A percentile compares a stretch with the other conserved stretches of the same genome.
Evolutionary conservation across 2,797 vertebrate genomes (phyloP).

Genomic region (Eulemur coronatus): DNA sequence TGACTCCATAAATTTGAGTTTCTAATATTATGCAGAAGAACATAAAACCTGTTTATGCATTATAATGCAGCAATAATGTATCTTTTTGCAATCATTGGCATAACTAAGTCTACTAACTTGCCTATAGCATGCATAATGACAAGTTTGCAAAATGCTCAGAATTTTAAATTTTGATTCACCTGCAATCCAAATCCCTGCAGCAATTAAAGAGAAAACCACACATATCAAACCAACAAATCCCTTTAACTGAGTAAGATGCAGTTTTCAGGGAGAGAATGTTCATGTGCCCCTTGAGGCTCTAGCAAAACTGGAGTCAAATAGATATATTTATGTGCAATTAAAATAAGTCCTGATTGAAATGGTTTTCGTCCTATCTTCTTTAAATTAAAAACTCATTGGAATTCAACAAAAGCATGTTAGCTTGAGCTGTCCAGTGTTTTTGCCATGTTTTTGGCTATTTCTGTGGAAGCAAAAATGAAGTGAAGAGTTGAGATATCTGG

Average conservation of each 20-base stretch:
- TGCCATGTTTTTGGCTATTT: background rate
- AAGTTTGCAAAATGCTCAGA: slow-evolving; percentile 75
- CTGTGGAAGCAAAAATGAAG: background rate
- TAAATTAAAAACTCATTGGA: slow-evolving; percentile 65
- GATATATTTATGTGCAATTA: slow-evolving; percentile 42
- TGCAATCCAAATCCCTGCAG: slow-evolving; percentile 77
- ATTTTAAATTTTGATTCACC: slow-evolving; percentile 80
- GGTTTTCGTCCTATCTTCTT: slow-evolving; percentile 52
- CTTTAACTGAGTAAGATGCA: slow-evolving; percentile 55
- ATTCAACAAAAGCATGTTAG: background rate
- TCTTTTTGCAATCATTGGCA: slow-evolving; percentile 77
- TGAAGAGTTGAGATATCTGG: background rate
- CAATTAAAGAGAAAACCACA: slow-evolving; percentile 74
- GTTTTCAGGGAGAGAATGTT: slow-evolving; percentile 69
- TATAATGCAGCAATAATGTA: slow-evolving; percentile 81
- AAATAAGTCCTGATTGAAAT: slow-evolving; percentile 65
- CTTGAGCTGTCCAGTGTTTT: background rate
- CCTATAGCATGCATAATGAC: slow-evolving; percentile 83
- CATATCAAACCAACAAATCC: slow-evolving; percentile 21
- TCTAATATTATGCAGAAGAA: slow-evolving; percentile 81
- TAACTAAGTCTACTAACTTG: slow-evolving; percentile 79
- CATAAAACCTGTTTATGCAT: slow-evolving; percentile 84
- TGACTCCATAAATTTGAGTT: slow-evolving; percentile 81
- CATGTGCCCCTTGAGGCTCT: slow-evolving; percentile 61
- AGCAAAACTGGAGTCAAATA: slow-evolving; percentile 57